phyloP scores from a whole-genome alignment of 2,888 invertebrate species.

The Melanotus villosus region DNA sequence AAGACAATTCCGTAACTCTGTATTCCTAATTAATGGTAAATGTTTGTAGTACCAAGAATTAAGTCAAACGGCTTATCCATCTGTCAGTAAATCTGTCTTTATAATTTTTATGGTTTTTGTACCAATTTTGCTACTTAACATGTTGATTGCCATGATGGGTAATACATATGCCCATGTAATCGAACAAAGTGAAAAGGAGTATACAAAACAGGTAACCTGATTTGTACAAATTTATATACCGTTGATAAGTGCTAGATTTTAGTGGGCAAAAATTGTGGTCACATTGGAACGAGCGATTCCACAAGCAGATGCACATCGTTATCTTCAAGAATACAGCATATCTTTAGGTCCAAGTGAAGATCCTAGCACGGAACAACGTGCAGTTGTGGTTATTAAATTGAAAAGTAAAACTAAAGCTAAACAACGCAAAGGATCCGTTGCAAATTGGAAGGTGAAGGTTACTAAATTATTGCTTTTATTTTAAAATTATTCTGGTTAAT shows the following conservation, averaged over 20 bases:
- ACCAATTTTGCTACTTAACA: slow-evolving; percentile 95
- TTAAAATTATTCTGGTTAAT: background rate
- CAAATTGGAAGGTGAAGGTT: slow-evolving; percentile 94
- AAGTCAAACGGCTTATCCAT: slow-evolving; percentile 90
- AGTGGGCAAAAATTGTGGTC: slow-evolving; percentile 99
- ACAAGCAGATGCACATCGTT: slow-evolving; percentile 90
- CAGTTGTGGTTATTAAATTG: slow-evolving; percentile 98
- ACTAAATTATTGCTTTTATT: background rate
- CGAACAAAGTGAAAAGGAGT: slow-evolving; percentile 98
- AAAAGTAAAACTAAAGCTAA: slow-evolving; percentile 96
- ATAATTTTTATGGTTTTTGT: slow-evolving; percentile 98
- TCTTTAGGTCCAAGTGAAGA: slow-evolving; percentile 88
- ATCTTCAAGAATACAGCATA: slow-evolving; percentile 96
- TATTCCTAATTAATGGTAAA: background rate
- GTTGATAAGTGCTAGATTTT: no score
- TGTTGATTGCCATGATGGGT: slow-evolving; percentile 99
- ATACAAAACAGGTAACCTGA: slow-evolving; percentile 96
- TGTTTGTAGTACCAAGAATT: slow-evolving; percentile 89
- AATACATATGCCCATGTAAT: slow-evolving; percentile 99
- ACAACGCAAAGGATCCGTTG: slow-evolving; percentile 94
- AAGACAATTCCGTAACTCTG: slow-evolving; percentile 65
- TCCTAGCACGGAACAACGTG: slow-evolving; percentile 88
- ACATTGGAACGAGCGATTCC: slow-evolving; percentile 95
- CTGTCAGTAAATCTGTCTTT: slow-evolving; percentile 95
- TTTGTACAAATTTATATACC: no score